Evolutionary conservation across 2,113 vertebrate genomes (phyloP).

Genomic region (Chionomys nivalis): DNA sequence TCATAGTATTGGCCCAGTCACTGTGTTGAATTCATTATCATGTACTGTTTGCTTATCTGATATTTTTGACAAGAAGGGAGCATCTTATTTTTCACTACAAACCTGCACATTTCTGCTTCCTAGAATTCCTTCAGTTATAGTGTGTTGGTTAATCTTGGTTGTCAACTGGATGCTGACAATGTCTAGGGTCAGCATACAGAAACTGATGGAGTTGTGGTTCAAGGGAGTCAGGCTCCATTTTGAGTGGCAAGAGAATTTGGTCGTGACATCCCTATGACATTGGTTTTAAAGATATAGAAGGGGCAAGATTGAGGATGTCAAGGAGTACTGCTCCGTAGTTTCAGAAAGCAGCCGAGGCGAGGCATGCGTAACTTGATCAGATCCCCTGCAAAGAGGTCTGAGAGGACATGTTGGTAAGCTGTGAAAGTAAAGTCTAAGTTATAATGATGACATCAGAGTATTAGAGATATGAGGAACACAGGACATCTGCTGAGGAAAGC

Average conservation of each 20-base stretch:
- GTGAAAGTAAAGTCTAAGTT: not conserved
- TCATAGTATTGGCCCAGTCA: not conserved
- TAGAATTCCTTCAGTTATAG: not conserved
- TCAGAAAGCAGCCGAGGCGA: not conserved
- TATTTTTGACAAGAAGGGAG: not conserved
- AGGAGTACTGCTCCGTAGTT: not conserved
- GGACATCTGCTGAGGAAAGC: not conserved
- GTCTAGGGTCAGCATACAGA: not conserved
- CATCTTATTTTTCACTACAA: constrained; percentile 4
- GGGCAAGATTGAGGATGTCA: not conserved
- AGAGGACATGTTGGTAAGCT: not conserved
- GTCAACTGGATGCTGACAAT: not conserved
- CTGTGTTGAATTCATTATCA: not conserved
- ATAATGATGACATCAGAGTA: not conserved
- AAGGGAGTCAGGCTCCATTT: no score
- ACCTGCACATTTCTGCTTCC: not conserved
- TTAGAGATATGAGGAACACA: not conserved
- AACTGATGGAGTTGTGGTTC: no score
- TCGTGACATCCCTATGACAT: no score
- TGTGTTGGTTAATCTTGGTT: not conserved
- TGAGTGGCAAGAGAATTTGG: not conserved
- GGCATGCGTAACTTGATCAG: not conserved
- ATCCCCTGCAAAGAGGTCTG: not conserved
- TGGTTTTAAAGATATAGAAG: not conserved
- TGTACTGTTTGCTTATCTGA: not conserved